Base-by-base conservation (phyloP, 2,888 invertebrate genomes). In the Pheosia gnoma region DNA sequence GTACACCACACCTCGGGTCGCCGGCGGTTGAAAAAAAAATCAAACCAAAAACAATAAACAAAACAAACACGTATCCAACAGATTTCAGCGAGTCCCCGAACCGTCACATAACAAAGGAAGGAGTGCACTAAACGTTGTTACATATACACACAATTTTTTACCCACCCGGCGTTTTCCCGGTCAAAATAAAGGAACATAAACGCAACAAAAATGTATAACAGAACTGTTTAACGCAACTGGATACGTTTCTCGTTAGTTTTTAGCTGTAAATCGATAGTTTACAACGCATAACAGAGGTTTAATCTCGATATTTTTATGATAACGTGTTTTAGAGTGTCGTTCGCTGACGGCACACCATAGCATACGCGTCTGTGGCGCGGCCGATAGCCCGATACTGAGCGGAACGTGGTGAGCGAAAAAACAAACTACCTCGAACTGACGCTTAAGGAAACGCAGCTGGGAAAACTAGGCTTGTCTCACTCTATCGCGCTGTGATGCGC, bases 131-230 rank as follows among this genome's bases (percentile, higher is more conserved):
- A 75, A 81, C 69, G 79, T 79, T 78, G 80, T 67, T 79, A 76
- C 72, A 73, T 81, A 77, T 74, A 74, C 72, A 76, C 84, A 82
- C 72, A 72, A 76, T 77, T 80, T 77, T 77, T 70, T 71, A 70
- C 65, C 70, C 77, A 75, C 72, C 91, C 91, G 91, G 91, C 86
- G 81, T 89, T 90, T 91, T 87, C 81, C 89, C 88, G 89, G 88
- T 77, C 72, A 87, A 90, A 89, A 82, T 77, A 83, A 83, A 79
- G 66, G 65, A 71, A 74, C 59, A 65, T 45, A 83, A 83, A 85
- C 81, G 78, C 77, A 79, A 80, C 77, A 72, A 66, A 71, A 77
- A 73, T 63, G 58, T 62, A 76, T 75, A 83, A 80, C 61, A 68
- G 78, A 81, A 74, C 61, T 74, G 77, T 67, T 62, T 49, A 65